Conservation (phyloP, 2,888 invertebrate genomes). For the Branchinecta sandiegonensis region DNA sequence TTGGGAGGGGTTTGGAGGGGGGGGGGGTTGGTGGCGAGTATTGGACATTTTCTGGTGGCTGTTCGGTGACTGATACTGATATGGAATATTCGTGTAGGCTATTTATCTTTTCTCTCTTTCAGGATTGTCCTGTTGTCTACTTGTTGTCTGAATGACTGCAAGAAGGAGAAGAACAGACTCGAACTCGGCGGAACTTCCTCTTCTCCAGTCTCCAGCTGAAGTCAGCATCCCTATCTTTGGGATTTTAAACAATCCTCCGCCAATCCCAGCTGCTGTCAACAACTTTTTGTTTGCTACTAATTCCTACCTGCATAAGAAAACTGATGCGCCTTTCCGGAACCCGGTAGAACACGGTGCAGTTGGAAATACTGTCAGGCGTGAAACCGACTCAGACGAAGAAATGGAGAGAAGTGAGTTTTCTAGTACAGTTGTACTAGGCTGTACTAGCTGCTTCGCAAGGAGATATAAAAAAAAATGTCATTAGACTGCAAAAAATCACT, state of each 20-base stretch:
- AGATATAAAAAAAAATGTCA: too few species aligned
- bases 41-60: too few species aligned
- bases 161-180: not conserved
- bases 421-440: too few species aligned
- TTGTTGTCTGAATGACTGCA: not conserved
- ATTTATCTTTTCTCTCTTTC: too few species aligned
- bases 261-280: not conserved
- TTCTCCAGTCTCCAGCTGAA: not conserved
- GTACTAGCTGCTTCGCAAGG: too few species aligned
- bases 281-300: not conserved
- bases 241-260: not conserved
- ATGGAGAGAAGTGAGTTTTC: slow-evolving; percentile 11
- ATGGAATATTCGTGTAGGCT: too few species aligned
- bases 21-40: too few species aligned
- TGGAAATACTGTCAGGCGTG: not conserved
- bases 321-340: not conserved
- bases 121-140: too few species aligned
- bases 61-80: too few species aligned
- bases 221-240: not conserved
- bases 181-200: not conserved
- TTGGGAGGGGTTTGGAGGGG: too few species aligned
- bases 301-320: not conserved
- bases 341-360: not conserved
- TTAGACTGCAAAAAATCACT: too few species aligned
- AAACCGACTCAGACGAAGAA: not conserved